Conservation (phyloP, 2,888 invertebrate species). For the Opisthograptis luteolata region DNA sequence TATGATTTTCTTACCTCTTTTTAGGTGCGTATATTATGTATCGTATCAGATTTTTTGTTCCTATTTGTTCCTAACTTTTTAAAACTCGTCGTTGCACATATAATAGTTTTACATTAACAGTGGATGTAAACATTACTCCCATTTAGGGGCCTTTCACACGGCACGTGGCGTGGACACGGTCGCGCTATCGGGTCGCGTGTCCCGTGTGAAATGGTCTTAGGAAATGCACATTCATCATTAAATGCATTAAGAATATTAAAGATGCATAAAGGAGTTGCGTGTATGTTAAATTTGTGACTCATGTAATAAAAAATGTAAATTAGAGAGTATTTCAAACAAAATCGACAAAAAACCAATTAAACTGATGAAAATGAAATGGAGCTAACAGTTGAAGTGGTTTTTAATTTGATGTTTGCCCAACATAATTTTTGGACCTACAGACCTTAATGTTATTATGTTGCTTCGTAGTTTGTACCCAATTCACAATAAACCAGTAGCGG, state of each 20-base stretch:
- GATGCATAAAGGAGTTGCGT: constrained; percentile 5
- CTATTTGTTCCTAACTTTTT: not conserved
- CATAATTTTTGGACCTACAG: too few species aligned
- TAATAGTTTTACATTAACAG: constrained; percentile 34
- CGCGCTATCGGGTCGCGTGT: constrained; percentile 50
- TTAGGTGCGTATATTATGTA: too few species aligned
- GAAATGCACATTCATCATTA: constrained; percentile 31
- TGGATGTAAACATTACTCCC: constrained; percentile 47
- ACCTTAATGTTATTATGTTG: too few species aligned
- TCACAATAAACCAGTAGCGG: too few species aligned
- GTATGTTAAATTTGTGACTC: not conserved
- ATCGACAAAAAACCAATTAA: too few species aligned
- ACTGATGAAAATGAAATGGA: too few species aligned
- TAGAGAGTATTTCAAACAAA: too few species aligned
- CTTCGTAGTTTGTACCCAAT: too few species aligned
- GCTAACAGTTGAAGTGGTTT: too few species aligned
- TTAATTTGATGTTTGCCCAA: too few species aligned
- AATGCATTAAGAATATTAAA: constrained; percentile 22
- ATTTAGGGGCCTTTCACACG: constrained; percentile 38
- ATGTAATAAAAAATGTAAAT: too few species aligned
- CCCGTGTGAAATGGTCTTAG: constrained; percentile 32
- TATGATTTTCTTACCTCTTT: too few species aligned
- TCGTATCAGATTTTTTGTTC: not conserved
- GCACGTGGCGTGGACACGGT: constrained; percentile 50
- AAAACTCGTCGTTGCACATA: constrained; percentile 7